Conservation (phyloP, 2,797 vertebrate genomes). For the Lophotriccus pileatus region DNA sequence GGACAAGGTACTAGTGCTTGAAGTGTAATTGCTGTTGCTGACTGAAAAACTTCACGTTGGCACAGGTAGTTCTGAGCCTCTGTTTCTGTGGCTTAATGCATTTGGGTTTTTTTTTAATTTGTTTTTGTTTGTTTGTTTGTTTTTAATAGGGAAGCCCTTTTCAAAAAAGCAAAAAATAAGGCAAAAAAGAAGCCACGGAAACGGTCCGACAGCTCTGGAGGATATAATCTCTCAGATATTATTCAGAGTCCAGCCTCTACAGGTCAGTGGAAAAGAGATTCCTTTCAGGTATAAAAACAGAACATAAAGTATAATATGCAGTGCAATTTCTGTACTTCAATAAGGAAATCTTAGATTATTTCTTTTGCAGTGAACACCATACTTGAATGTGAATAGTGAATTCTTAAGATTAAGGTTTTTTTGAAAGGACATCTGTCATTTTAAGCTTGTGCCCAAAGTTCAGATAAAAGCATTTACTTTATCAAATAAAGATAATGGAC, state of each 20-base stretch:
- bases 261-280: constrained; percentile 78
- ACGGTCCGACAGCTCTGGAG: constrained; percentile 92
- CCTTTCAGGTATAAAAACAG: not conserved
- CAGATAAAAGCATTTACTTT: not conserved
- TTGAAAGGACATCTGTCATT: not conserved
- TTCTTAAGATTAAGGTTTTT: not conserved
- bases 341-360: not conserved
- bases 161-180: constrained; percentile 91
- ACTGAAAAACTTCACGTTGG: not conserved
- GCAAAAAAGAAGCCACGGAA: constrained; percentile 92
- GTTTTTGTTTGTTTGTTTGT: not conserved
- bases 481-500: not conserved
- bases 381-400: not conserved
- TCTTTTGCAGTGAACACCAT: not conserved
- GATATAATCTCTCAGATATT: constrained; percentile 93
- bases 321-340: not conserved
- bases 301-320: not conserved
- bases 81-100: not conserved
- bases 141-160: constrained; percentile 81
- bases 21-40: not conserved
- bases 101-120: not conserved
- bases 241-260: constrained; percentile 88
- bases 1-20: not conserved
- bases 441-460: not conserved
- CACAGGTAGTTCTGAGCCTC: not conserved